Base-by-base conservation (phyloP, 2,888 invertebrate genomes). In the Drosophila bunnanda region DNA sequence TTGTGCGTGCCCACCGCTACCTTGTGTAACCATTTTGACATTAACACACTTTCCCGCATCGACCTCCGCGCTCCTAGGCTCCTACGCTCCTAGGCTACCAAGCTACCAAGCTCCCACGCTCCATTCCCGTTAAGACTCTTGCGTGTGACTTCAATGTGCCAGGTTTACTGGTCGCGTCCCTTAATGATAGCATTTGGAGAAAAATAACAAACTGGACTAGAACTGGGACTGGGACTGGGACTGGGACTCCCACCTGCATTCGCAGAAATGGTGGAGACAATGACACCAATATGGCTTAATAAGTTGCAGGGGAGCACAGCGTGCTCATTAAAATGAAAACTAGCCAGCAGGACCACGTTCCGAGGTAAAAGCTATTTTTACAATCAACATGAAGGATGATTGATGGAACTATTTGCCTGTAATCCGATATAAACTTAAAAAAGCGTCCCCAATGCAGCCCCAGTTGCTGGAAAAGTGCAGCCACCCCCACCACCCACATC, bases 11-110 rank as follows among this genome's bases (percentile, higher is more conserved):
- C 57, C 50, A 38, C 57, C 38, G 50, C 50, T 15, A 50, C 15
- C 62, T 62, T 64, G 64, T 65, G 28, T 50, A 65, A 64, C 50
- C 64, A 36, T 64, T 65, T 64, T 50, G 64, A 34, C 50, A 65
- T 64, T 64, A 65, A 41, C 64, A 64, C 64, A 64, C 64, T 64
- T 64, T 62, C 39, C 39, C 5, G 17, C 10, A 10, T 39, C 39
- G 10, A 39, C 39, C 39, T 39, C 41, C 32, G 48, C 44, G n/a
- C 38, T 38, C 9, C 15, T 9, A 7, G 20, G 34, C 43, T 44
- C 43, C 20, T 41, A 22, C 28, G 9, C n/a, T 13, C 28, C 32
- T 12, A 41, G 4, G 7, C 38, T 17, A 9, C 38, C n/a, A n/a
- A n/a, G 25, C 38, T 9, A 9, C 15, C 20, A 2, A 22, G 20